Base-by-base conservation (phyloP, 2,113 vertebrate species). In the Danionella cerebrum region DNA sequence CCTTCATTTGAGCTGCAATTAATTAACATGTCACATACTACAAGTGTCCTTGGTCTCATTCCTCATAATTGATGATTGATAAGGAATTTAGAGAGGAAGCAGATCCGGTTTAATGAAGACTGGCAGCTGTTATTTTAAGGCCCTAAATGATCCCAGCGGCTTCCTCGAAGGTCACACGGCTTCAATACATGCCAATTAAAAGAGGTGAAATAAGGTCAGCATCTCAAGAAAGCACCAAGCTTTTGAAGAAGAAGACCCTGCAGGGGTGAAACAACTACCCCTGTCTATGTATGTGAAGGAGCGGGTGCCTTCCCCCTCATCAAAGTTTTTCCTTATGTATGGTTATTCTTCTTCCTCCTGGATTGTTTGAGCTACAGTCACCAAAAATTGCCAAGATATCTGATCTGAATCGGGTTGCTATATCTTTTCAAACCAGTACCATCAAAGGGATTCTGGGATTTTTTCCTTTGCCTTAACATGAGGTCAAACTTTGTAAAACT, bases 41-140 rank as follows among this genome's bases (percentile, higher is more conserved):
- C 76, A 75, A 79, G 78, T 77, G 76, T 83, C 81, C 78, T 68
- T 59, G 70, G 69, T 77, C 79, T 82, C 69, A 85, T 86, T 84
- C 83, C 77, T 84, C 72, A 78, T 87, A 87, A 86, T 84, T 80
- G 82, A 71, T 73, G 78, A 82, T 82, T 86, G 79, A 86, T 86
- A 84, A 79, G 66, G 73, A 81, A 80, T 80, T 85, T 82, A 69
- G 82, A 88, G 69, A 80, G 76, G 70, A 35, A 50, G 80, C 75
- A 84, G 79, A 83, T 84, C 76, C 36, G 67, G 19, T 58, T 48
- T 86, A 87, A 88, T 86, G 76, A 86, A 86, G 84, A 89, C 78
- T 74, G 85, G 82, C 84, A 63, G 76, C 35, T n/a, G 74, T 55
- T 78, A 74, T 78, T 76, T 77, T 79, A 19, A 11, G 18, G 39